These are phyloP conservation scores for Festucalex cinctus DNA, from an alignment of 2,113 vertebrate species.

Conservation along the genomic window DNA sequence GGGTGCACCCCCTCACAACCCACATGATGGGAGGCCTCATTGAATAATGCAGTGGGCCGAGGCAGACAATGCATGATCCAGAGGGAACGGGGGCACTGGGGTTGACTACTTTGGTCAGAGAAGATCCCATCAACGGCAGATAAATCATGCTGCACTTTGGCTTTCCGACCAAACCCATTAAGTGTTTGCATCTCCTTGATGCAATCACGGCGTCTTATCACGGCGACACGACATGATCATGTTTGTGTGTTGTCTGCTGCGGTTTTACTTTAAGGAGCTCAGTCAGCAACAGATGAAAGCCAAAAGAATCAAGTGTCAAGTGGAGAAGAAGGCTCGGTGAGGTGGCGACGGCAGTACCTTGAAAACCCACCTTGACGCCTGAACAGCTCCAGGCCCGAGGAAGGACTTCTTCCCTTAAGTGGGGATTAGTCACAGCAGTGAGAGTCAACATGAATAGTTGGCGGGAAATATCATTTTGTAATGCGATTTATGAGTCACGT, in stretches of 20 bases:
- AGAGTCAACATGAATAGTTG: conserved; percentile 1
- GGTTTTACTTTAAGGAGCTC: neutral
- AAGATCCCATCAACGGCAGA: conserved; percentile 39
- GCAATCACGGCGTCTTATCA: conserved; percentile 22
- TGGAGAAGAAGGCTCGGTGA: conserved; percentile 29
- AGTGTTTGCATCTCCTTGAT: conserved; percentile 8
- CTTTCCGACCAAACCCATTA: conserved; percentile 43
- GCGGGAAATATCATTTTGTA: neutral
- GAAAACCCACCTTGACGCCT: conserved; percentile 43
- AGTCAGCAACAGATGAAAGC: conserved; percentile 22
- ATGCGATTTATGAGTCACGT: neutral
- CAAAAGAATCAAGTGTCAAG: conserved; percentile 47
- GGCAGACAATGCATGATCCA: conserved; percentile 59
- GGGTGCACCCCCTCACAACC: conserved; percentile 23
- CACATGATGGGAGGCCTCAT: conserved; percentile 46
- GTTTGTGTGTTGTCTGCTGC: neutral
- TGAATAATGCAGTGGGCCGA: conserved; percentile 73
- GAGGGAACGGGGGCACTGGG: conserved; percentile 25
- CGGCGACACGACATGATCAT: neutral
- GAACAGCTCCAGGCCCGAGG: conserved; percentile 39
- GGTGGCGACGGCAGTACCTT: conserved; percentile 25
- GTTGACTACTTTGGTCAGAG: conserved; percentile 47
- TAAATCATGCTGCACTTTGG: conserved; percentile 26
- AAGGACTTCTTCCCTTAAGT: conserved; percentile 46
- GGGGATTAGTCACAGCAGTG: conserved; percentile 7